Evolutionary conservation across 2,113 vertebrate species (phyloP), one percentile per base, ranked within the genome.

Genomic region (Chloropsis cyanopogon): DNA sequence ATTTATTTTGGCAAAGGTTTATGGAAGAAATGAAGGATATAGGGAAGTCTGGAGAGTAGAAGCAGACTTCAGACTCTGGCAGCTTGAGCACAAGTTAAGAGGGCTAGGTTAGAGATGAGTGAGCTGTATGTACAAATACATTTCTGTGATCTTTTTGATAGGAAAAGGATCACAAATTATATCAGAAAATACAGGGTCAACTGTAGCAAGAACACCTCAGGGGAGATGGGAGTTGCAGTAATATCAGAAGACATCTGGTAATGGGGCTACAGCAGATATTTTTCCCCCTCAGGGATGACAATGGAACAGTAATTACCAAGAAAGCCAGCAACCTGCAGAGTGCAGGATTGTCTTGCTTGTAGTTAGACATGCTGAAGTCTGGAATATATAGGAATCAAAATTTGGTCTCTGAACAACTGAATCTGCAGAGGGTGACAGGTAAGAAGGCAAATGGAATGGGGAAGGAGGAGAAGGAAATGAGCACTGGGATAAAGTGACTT

Each of bases 161-260:
- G 53, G 47, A 95, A 92, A 88, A 85, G 73, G 39, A 90, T 90
- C 65, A 78, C 61, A 95, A 85, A 96, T 86, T 89, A 28, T 71
- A 80, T 93, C 81, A 91, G 93, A 89, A 94, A 93, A 92, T 57
- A 73, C 42, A 79, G 75, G 87, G 92, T 94, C 83, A 87, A 53
- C 70, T 72, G 66, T 73, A 87, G 44, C 52, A 94, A 83, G 79
- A 88, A 53, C 71, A 86, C 64, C 94, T 95, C 0, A 0, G 89
- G 79, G 88, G 76, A 88, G 44, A 90, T 8, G 21, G 44, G 61
- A 85, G 35, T 82, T 91, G 80, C 47, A 63, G 70, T 87, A 87
- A 89, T 88, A 89, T 82, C 52, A 64, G 90, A 94, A 91, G 83
- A 95, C 77, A 93, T 79, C 80, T 92, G 90, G 57, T 84, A 87